Evolutionary conservation across 1,140 invertebrate species (phyloP), one percentile per base, ranked within the genome.

Genomic region (Danaus melanippus): DNA sequence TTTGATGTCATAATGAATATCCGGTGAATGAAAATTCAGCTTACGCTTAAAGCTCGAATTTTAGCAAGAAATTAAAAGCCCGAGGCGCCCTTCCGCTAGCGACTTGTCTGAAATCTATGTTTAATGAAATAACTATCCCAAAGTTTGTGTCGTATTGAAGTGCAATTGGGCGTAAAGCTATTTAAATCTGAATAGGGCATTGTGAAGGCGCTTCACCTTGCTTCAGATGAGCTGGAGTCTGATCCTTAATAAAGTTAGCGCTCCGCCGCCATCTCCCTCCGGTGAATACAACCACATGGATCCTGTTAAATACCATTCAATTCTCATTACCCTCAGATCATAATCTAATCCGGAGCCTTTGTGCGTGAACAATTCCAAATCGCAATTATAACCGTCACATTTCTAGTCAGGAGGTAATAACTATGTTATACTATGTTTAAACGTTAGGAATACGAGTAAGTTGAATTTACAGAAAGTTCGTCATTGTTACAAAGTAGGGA

Each of bases 111-210:
- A 74, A 76, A 80, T 79, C 76, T 76, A 78, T 80, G 74, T 78
- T 77, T 79, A 82, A 82, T 83, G 75, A 84, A 79, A 81, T 83
- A 83, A 83, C 81, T 86, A 83, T 76, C 63, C 71, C 59, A 68
- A 70, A 74, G 73, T 69, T 73, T 67, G 66, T 65, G 76, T 69
- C 75, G 74, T 78, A 86, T 86, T 86, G 81, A 86, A 77, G 79
- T 60, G 80, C 79, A 86, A 86, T 84, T 86, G 81, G 72, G 84
- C 75, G 82, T 86, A 73, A 84, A 86, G 84, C 80, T 84, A 86
- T 86, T 86, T 84, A 84, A 86, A 86, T 84, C 71, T 86, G 84
- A 86, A 85, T 85, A 81, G 80, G 64, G 77, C 61, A 85, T 86
- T 86, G 82, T 86, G 71, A 74, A 74, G 69, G 73, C 74, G 77